Evolutionary conservation across 2,113 vertebrate genomes (phyloP).

Genomic region (Phylloscopus trochilus): DNA sequence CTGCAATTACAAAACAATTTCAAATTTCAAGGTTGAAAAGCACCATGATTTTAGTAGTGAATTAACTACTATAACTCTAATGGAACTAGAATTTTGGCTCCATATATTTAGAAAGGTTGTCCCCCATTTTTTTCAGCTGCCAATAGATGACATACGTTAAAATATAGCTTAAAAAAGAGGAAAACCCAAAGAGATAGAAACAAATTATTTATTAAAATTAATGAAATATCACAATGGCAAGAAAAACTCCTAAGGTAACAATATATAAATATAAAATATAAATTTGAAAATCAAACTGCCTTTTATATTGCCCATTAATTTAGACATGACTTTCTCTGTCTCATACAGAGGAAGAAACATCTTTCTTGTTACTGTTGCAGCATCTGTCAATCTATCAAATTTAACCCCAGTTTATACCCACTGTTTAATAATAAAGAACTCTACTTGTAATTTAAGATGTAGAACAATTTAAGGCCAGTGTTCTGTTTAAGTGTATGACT

Average conservation of each 20-base stretch:
- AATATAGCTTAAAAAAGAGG: background rate
- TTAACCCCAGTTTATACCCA: background rate
- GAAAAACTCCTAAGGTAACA: background rate
- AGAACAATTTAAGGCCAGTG: background rate
- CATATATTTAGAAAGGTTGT: background rate
- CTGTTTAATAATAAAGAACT: background rate
- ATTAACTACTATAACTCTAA: background rate
- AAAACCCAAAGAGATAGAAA: background rate
- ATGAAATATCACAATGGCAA: background rate
- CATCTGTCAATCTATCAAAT: background rate
- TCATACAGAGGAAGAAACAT: background rate
- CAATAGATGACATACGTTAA: background rate
- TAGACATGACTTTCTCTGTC: background rate
- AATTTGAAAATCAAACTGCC: background rate
- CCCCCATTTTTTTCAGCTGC: background rate
- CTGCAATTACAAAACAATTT: background rate
- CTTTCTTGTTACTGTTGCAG: background rate
- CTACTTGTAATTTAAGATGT: background rate
- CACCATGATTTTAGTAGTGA: background rate
- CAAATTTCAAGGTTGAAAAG: background rate
- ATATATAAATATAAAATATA: background rate
- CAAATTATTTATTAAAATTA: background rate
- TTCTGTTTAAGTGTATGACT: background rate
- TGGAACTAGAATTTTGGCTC: background rate
- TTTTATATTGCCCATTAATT: background rate